A percentile compares a stretch with the other conserved stretches of the same genome.
Conservation (phyloP, 2,113 vertebrate species). For the Proteles cristata region DNA sequence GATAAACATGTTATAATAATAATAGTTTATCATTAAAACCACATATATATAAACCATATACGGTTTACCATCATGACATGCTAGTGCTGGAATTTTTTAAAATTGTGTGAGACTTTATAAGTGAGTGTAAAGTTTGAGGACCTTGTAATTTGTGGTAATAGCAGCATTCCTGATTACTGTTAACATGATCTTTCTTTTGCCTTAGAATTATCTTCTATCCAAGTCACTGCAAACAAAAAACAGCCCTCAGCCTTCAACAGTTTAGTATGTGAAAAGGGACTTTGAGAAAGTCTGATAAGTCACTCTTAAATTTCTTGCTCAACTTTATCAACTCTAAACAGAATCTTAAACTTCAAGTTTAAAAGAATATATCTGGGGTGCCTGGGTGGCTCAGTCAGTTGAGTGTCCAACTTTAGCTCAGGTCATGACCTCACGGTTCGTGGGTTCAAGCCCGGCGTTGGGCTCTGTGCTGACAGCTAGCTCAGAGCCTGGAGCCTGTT, state of each 20-base stretch:
- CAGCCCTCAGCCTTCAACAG: background rate
- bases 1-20: too few species aligned
- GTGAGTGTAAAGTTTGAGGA: conserved; percentile 14
- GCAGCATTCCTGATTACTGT: background rate
- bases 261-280: background rate
- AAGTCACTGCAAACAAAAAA: conserved; percentile 29
- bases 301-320: conserved; percentile 29
- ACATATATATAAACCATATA: too few species aligned
- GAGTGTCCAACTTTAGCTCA: too few species aligned
- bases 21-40: too few species aligned
- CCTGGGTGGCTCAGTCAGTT: too few species aligned
- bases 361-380: background rate
- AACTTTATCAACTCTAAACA: conserved; percentile 41
- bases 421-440: too few species aligned
- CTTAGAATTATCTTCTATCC: background rate
- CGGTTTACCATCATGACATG: background rate
- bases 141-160: conserved; percentile 8
- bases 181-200: background rate
- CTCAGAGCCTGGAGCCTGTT: too few species aligned
- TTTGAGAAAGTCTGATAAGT: conserved; percentile 24
- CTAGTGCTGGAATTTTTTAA: background rate
- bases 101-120: background rate
- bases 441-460: too few species aligned
- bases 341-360: conserved; percentile 39
- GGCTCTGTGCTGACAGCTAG: too few species aligned